Conservation (phyloP, 2,888 invertebrate species). For the Pandemis heparana region DNA sequence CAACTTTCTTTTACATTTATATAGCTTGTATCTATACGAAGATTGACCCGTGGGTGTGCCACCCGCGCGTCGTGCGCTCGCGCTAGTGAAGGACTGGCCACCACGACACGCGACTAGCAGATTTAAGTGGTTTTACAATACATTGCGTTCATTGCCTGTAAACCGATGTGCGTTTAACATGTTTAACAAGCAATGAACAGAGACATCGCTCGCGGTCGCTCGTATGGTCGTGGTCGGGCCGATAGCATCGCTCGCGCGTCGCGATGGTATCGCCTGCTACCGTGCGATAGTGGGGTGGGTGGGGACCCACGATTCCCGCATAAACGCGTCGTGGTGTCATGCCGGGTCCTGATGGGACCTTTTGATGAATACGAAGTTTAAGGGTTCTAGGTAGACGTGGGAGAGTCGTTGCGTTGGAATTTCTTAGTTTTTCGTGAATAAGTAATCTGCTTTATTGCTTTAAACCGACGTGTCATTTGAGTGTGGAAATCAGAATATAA, state of each 20-base stretch:
- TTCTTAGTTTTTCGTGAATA: conserved; percentile 2
- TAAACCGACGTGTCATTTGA: background rate
- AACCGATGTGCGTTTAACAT: background rate
- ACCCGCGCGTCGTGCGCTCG: conserved; percentile 61
- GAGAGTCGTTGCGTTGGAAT: conserved; percentile 16
- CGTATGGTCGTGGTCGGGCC: conserved; percentile 43
- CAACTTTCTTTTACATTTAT: background rate
- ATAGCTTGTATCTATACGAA: background rate
- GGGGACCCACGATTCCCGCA: conserved; percentile 70
- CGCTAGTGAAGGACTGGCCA: background rate
- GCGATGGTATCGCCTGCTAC: conserved; percentile 56
- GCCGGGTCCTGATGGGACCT: conserved; percentile 48
- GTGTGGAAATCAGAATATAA: background rate
- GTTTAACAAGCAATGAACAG: background rate
- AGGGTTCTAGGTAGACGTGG: conserved; percentile 31
- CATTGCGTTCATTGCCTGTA: background rate
- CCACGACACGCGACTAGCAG: background rate
- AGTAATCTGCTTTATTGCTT: background rate
- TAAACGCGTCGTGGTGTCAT: conserved; percentile 70
- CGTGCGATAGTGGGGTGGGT: conserved; percentile 38
- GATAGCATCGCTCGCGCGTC: conserved; percentile 76
- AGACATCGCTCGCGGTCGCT: background rate
- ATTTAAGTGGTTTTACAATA: background rate
- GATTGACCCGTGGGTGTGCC: conserved; percentile 45
- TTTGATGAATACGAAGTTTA: conserved; percentile 40